A percentile compares a stretch with the other conserved stretches of the same genome.
These are phyloP conservation scores for Cotesia glomerata DNA, from an alignment of 1,140 invertebrate species.

Conservation along the genomic window DNA sequence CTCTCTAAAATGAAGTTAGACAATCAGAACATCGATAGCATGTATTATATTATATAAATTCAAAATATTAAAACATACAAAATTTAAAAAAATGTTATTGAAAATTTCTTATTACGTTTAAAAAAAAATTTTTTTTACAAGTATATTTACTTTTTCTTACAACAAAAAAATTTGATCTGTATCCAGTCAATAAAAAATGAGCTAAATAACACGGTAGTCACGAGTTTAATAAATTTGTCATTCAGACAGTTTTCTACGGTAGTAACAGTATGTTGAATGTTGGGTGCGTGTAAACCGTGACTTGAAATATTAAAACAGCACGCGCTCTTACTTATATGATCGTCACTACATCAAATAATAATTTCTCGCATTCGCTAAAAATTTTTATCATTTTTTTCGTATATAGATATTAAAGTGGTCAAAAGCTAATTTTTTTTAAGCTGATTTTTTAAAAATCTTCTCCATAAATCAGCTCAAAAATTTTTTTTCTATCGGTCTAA, in stretches of 20 bases:
- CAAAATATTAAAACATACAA: no score
- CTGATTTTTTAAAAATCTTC: neutral
- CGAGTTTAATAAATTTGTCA: constrained; percentile 18
- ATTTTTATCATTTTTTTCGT: neutral
- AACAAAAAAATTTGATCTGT: neutral
- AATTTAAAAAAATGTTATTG: no score
- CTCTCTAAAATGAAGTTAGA: no score
- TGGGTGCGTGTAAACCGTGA: neutral
- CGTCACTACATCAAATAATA: neutral
- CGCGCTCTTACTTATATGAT: neutral
- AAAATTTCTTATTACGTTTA: no score
- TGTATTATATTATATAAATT: no score
- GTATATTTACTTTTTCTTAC: no score
- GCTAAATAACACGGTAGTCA: constrained; percentile 14
- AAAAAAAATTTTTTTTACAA: no score
- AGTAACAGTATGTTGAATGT: neutral
- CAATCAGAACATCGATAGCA: no score
- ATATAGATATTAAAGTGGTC: no score
- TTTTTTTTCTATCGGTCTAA: neutral
- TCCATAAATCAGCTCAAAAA: neutral
- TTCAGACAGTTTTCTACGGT: constrained; percentile 11
- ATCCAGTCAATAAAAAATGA: neutral
- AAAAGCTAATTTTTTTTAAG: no score
- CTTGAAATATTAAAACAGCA: constrained; percentile 20
- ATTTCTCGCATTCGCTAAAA: neutral